These are phyloP conservation scores for Tetragnatha montana DNA, from an alignment of 2,888 invertebrate species.

Conservation along the genomic window DNA sequence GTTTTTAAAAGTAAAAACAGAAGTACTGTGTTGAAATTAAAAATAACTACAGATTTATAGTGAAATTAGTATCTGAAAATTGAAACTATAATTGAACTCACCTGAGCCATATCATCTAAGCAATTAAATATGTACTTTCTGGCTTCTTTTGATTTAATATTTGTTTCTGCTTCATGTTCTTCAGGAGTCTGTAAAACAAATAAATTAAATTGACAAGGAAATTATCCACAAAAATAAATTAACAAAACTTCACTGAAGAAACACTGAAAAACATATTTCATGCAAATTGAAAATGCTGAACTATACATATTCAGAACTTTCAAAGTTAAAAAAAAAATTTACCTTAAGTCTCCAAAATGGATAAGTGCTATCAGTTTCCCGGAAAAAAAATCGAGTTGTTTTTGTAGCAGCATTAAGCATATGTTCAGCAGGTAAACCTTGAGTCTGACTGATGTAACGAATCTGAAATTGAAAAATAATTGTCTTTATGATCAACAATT, in stretches of 20 bases:
- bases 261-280: neutral
- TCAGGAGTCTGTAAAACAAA: constrained; percentile 89
- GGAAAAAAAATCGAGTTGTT: constrained; percentile 98
- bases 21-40: neutral
- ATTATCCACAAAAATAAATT: neutral
- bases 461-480: constrained; percentile 81
- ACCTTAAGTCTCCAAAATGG: constrained; percentile 81
- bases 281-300: neutral
- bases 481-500: neutral
- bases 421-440: constrained; percentile 97
- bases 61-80: neutral
- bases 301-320: neutral
- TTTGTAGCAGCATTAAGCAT: constrained; percentile 98
- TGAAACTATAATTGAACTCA: constrained; percentile 10
- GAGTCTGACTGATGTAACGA: constrained; percentile 96
- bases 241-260: neutral
- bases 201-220: constrained; percentile 6
- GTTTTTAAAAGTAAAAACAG: too few relatives aligned
- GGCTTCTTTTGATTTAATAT: constrained; percentile 99
- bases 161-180: constrained; percentile 98
- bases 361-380: constrained; percentile 87
- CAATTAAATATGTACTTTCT: constrained; percentile 99
- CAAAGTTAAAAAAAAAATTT: constrained; percentile 4
- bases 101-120: constrained; percentile 92
- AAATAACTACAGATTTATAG: neutral